Percentiles rank a stretch among this genome's conserved stretches.
Conservation (phyloP, 2,113 vertebrate genomes). For the Okapia johnstoni region DNA sequence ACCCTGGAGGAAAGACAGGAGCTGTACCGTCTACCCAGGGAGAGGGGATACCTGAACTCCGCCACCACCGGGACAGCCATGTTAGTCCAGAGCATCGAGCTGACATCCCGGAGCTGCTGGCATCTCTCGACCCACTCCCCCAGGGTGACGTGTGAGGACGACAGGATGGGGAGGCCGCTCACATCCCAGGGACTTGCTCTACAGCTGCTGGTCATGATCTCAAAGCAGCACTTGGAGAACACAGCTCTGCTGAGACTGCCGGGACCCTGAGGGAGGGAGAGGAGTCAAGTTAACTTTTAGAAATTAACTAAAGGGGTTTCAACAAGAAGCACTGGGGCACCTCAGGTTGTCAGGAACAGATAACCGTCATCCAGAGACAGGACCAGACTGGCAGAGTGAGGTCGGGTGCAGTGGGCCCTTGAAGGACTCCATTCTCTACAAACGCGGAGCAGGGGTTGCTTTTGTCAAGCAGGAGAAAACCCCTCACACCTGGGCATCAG, state of each 20-base stretch:
- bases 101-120: constrained; percentile 90
- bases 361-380: background rate
- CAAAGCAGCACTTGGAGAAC: constrained; percentile 93
- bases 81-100: constrained; percentile 90
- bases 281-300: background rate
- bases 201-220: constrained; percentile 87
- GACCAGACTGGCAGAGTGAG: background rate
- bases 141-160: constrained; percentile 87
- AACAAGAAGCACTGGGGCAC: background rate
- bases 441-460: background rate
- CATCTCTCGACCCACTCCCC: constrained; percentile 91
- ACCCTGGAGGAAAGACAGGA: background rate
- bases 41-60: constrained; percentile 88
- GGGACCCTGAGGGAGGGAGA: constrained; percentile 85
- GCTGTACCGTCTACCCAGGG: background rate
- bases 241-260: constrained; percentile 88
- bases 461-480: background rate
- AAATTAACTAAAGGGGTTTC: background rate
- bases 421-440: background rate
- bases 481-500: background rate
- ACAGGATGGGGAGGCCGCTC: constrained; percentile 82
- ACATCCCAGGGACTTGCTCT: constrained; percentile 83
- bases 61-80: constrained; percentile 84
- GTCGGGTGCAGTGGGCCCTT: background rate
- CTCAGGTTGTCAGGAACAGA: background rate